Evolutionary conservation across 2,113 vertebrate genomes (phyloP), one percentile per base, ranked within the genome.

Genomic region (Melospiza melodia): DNA sequence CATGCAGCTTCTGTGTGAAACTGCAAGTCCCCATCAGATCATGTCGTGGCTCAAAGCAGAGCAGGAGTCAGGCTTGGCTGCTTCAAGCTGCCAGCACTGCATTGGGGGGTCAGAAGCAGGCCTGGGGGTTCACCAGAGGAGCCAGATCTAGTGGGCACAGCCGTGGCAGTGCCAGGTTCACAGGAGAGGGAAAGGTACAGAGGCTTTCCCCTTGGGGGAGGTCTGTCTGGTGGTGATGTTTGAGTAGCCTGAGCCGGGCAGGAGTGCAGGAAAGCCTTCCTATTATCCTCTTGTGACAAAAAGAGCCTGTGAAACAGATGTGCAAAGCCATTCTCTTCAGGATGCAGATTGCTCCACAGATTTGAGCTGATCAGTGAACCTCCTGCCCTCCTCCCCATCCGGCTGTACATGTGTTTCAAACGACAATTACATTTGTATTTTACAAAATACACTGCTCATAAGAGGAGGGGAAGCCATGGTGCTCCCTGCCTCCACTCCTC

Each of bases 371-470:
- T 79, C 62, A 24, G 51, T 2, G 6, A 37, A 65, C 16, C 62
- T 93, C 62, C 69, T 3, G 0, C 61, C 66, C 80, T 92, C 86
- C 86, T 93, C 68, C 35, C 65, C 33, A 22, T 78, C n/a, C 81
- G 16, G 72, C 66, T 52, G 19, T 93, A 87, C 93, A 83, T 49
- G 74, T 84, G 86, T 93, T 91, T 79, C 69, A 54, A 88, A 78
- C 37, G 9, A 84, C 77, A 87, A 91, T 89, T 95, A 95, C 89
- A 88, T 91, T 93, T 93, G 80, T 96, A 43, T 82, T 95, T 95
- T 81, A 94, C 86, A 83, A 96, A 94, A 95, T 44, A 74, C 85
- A 49, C 30, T 63, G 48, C 41, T 95, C 84, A 10, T 71, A 67
- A 83, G 83, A 69, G 75, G 51, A 92, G 61, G 89, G 75, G 48